Base-by-base conservation (phyloP, 2,113 vertebrate genomes). In the Fukomys damarensis region DNA sequence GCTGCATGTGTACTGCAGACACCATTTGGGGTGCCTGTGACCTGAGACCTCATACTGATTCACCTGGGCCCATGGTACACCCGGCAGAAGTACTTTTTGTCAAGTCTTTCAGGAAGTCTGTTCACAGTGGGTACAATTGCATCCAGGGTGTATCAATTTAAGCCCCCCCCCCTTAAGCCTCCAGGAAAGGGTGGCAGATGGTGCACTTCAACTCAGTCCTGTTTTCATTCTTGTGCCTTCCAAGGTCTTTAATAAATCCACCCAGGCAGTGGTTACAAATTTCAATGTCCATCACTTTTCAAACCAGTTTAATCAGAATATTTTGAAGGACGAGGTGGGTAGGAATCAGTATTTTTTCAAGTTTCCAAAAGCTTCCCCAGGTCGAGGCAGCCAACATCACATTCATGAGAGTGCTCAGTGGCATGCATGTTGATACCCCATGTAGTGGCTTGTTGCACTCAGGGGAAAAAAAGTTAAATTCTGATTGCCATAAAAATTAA, bases 1-100 rank as follows among this genome's bases (percentile, higher is more conserved):
- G 35, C 11, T 0, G 0, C 1, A 0, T 26, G 4, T 2, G 54
- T 24, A 1, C 0, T 79, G n/a, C 41, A 11, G 65, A 61, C 32
- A 59, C 58, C 6, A 1, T 16, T 0, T 66, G 14, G 17, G 20
- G 7, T 30, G 0, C 35, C 1, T 9, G 2, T 3, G 0, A 54
- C 11, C 0, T 0, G 8, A 54, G n/a, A 28, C 28, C 54, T 52
- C 54, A 26, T 1, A 4, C 7, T 1, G 86, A n/a, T 19, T 11
- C 9, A 3, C 4, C 13, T 1, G 2, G n/a, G 26, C 2, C 52
- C 26, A 0, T 61, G 24, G 19, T 58, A 14, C 13, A 22, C 9
- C 58, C 35, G 8, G 0, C 30, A 49, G 22, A 61, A 80, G 22
- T 30, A 22, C 4, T 7, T 52, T 72, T 52, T 49, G n/a, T 14